These are phyloP conservation scores for Norana najaformis DNA, from an alignment of 2,888 invertebrate species.

Conservation along the genomic window DNA sequence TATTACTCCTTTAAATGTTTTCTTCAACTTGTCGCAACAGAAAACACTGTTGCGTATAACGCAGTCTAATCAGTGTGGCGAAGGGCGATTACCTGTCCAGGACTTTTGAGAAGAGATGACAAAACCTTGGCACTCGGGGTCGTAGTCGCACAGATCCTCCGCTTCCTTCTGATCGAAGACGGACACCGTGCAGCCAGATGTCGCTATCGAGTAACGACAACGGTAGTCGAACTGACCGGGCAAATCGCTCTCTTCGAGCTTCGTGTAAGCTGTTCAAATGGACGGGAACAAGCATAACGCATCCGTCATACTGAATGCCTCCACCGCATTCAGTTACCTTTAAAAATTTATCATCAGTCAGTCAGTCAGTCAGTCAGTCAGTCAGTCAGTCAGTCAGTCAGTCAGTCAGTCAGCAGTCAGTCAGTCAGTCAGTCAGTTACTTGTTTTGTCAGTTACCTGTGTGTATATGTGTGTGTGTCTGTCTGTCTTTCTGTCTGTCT, in stretches of 20 bases:
- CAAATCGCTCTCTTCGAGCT: constrained; percentile 49
- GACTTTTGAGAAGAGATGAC: constrained; percentile 55
- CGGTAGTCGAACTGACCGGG: constrained; percentile 60
- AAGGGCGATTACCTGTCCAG: constrained; percentile 54
- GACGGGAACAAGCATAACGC: neutral
- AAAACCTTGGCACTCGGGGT: constrained; percentile 57
- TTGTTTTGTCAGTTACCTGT: no score
- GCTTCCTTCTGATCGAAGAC: constrained; percentile 60
- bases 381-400: neutral
- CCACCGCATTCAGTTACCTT: neutral
- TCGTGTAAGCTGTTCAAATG: constrained; percentile 47
- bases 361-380: neutral
- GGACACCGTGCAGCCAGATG: constrained; percentile 58
- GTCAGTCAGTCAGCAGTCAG: neutral
- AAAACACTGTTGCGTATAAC: no score
- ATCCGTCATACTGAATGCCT: neutral
- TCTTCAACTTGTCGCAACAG: no score
- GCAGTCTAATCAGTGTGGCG: no score
- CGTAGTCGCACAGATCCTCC: constrained; percentile 57
- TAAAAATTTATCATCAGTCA: neutral
- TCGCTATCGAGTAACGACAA: constrained; percentile 57
- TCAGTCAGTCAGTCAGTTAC: no score
- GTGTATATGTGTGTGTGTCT: no score
- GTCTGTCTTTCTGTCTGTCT: no score
- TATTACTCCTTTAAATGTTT: no score